These are phyloP conservation scores for Latrodectus geometricus DNA, from an alignment of 1,140 invertebrate genomes.

Conservation along the genomic window DNA sequence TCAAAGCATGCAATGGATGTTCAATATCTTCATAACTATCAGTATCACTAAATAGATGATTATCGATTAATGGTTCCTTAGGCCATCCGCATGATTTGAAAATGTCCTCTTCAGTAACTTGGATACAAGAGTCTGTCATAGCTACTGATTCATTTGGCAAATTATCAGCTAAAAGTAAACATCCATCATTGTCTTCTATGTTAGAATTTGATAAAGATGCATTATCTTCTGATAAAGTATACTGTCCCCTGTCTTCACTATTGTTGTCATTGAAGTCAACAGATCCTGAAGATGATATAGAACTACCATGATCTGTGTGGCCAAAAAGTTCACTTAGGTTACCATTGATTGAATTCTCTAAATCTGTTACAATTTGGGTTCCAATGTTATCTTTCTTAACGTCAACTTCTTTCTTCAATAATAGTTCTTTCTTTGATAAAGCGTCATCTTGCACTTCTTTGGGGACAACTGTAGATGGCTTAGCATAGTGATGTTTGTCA, in stretches of 20 bases:
- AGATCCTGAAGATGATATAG: slow-evolving; percentile 32
- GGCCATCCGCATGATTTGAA: slow-evolving; percentile 46
- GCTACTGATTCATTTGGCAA: not conserved
- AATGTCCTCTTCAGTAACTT: slow-evolving; percentile 91
- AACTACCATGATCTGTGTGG: slow-evolving; percentile 23
- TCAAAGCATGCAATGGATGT: slow-evolving; percentile 86
- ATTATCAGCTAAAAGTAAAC: slow-evolving; percentile 21
- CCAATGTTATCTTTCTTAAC: not conserved
- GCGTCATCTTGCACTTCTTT: slow-evolving; percentile 5
- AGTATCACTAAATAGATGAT: slow-evolving; percentile 55
- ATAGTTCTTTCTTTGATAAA: not conserved
- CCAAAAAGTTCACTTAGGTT: slow-evolving; percentile 50
- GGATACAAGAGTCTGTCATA: slow-evolving; percentile 58
- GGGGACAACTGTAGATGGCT: not conserved
- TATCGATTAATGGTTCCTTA: slow-evolving; percentile 27
- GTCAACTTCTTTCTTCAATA: slow-evolving; percentile 14
- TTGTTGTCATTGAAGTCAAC: slow-evolving; percentile 51
- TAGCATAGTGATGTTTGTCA: slow-evolving; percentile 38
- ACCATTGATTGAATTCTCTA: slow-evolving; percentile 47
- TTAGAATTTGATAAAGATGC: slow-evolving; percentile 7
- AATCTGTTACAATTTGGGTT: slow-evolving; percentile 26
- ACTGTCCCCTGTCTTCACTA: slow-evolving; percentile 75
- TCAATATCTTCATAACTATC: slow-evolving; percentile 70
- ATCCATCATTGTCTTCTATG: slow-evolving; percentile 36
- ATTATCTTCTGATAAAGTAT: slow-evolving; percentile 15